Conservation (phyloP, 2,113 vertebrate species). For the Todiramphus saurophagus region DNA sequence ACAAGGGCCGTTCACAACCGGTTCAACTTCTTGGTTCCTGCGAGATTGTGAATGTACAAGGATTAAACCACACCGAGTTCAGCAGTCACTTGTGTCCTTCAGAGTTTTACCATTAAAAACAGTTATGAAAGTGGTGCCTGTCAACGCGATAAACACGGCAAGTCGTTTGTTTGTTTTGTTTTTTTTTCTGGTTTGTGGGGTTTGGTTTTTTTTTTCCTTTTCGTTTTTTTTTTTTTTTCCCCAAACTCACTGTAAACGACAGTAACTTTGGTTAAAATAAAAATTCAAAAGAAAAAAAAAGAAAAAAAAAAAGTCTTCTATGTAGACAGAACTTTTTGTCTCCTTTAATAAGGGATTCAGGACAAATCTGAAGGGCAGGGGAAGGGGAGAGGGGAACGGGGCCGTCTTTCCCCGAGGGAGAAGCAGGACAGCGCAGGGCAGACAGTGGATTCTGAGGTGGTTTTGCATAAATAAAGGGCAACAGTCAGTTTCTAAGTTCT, state of each 20-base stretch:
- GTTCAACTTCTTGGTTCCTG: conserved; percentile 84
- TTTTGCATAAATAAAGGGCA: conserved; percentile 99
- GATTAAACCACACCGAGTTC: conserved; percentile 91
- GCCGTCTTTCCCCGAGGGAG: conserved; percentile 80
- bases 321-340: conserved; percentile 90
- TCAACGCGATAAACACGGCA: conserved; percentile 85
- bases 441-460: conserved; percentile 96
- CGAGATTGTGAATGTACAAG: conserved; percentile 90
- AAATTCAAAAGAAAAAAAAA: background rate
- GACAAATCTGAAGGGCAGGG: conserved; percentile 70
- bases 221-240: conserved; percentile 61
- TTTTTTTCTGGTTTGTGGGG: no score
- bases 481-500: conserved; percentile 94
- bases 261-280: conserved; percentile 99
- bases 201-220: no score
- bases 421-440: conserved; percentile 88
- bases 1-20: conserved; percentile 88
- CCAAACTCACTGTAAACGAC: conserved; percentile 99
- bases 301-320: conserved; percentile 84
- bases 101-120: conserved; percentile 84
- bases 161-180: conserved; percentile 61
- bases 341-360: conserved; percentile 84
- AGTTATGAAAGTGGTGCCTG: conserved; percentile 82
- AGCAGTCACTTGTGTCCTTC: conserved; percentile 85
- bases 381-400: conserved; percentile 52